A percentile compares a stretch with the other conserved stretches of the same genome.
Conservation (phyloP, 1,140 invertebrate species). For the Drosophila nasuta region DNA sequence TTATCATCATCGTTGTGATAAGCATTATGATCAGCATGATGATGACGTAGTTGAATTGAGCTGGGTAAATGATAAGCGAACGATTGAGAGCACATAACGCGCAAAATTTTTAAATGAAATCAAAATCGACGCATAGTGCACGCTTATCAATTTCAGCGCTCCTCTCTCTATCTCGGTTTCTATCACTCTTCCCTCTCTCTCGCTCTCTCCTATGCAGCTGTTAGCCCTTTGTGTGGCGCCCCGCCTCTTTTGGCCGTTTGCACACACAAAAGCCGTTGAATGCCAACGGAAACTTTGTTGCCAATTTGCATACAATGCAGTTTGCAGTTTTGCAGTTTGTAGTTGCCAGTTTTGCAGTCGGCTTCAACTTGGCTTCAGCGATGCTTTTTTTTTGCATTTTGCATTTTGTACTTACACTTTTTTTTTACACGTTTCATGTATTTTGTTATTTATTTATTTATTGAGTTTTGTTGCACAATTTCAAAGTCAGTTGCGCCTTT, state of each 20-base stretch:
- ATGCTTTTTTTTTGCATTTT: not conserved
- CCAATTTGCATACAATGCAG: slow-evolving; percentile 76
- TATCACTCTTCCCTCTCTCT: not conserved
- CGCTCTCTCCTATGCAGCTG: not conserved
- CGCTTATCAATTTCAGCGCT: slow-evolving; percentile 62
- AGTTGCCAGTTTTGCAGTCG: slow-evolving; percentile 30
- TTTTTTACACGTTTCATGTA: slow-evolving; percentile 25
- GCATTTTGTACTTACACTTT: slow-evolving; percentile 41
- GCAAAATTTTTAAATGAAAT: slow-evolving; percentile 41
- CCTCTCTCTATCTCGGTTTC: not conserved
- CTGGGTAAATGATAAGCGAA: slow-evolving; percentile 34
- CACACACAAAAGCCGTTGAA: slow-evolving; percentile 22
- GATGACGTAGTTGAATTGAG: slow-evolving; percentile 11
- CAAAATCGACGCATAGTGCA: slow-evolving; percentile 34
- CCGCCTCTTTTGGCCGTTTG: not conserved
- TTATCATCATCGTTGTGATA: not conserved
- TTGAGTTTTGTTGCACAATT: slow-evolving; percentile 58
- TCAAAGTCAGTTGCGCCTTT: slow-evolving; percentile 56
- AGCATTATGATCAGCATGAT: not conserved
- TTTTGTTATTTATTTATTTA: slow-evolving; percentile 32
- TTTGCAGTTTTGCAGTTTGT: slow-evolving; percentile 44
- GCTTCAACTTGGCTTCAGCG: not conserved
- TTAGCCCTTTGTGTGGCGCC: not conserved
- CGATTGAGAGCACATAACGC: slow-evolving; percentile 20
- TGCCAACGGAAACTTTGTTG: slow-evolving; percentile 57